Evolutionary conservation across 2,888 invertebrate species (phyloP).

Genomic region (Mythimna vitellina): DNA sequence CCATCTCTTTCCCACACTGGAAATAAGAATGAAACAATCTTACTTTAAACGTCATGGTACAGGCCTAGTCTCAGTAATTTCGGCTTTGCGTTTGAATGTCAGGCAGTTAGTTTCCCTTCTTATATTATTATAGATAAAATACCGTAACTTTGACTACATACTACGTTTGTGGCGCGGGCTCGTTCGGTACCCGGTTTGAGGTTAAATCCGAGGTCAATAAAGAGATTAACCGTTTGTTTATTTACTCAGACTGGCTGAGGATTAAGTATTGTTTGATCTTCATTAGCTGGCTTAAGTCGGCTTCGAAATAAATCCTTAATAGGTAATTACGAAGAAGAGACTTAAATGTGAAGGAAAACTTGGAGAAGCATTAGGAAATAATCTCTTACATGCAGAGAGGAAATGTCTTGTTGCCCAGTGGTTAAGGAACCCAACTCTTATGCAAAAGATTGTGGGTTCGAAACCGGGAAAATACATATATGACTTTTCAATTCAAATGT

Average conservation of each 20-base stretch:
- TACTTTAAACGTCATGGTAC: no score
- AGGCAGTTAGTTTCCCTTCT: no score
- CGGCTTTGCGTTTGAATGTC: no score
- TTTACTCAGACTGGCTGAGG: constrained; percentile 18
- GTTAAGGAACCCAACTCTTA: no score
- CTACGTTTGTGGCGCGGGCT: background rate
- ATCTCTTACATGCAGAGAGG: background rate
- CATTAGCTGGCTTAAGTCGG: constrained; percentile 31
- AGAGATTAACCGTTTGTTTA: constrained; percentile 40
- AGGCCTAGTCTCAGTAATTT: no score
- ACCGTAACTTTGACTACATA: constrained; percentile 5
- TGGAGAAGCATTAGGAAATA: background rate
- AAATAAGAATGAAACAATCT: no score
- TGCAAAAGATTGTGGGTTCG: no score
- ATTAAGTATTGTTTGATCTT: constrained; percentile 50
- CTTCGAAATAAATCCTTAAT: constrained; percentile 14
- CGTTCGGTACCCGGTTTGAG: constrained; percentile 8
- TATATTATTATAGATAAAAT: no score
- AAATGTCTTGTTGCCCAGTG: no score
- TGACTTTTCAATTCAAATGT: no score
- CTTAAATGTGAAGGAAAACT: background rate
- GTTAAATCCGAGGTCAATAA: constrained; percentile 21
- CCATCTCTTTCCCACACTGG: no score
- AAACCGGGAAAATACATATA: no score
- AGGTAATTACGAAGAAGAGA: constrained; percentile 1